A percentile compares a stretch with the other conserved stretches of the same genome.
phyloP scores from a whole-genome alignment of 2,113 vertebrate species.

The Podarcis cretensis region DNA sequence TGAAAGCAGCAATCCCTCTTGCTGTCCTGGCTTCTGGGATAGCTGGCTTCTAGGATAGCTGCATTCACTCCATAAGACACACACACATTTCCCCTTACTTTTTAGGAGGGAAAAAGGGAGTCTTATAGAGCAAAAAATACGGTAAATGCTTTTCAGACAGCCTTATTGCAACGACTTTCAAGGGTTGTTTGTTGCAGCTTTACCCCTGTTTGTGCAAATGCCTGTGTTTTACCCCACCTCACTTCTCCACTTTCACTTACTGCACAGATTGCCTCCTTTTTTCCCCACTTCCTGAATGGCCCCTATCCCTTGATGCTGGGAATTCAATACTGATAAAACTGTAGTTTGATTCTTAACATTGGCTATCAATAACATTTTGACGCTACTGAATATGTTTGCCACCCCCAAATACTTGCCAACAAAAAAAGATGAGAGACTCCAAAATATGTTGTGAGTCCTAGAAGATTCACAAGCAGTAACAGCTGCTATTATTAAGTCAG shows the following conservation, averaged over 20 bases:
- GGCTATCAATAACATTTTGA: neutral
- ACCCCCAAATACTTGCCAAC: neutral
- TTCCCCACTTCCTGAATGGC: neutral
- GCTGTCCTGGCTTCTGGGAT: too few species aligned
- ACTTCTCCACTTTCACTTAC: neutral
- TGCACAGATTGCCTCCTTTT: too few species aligned
- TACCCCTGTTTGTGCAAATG: neutral
- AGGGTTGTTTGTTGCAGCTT: neutral
- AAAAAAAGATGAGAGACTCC: neutral
- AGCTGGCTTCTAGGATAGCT: too few species aligned
- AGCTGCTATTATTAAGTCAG: slow-evolving; percentile 13
- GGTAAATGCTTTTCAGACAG: neutral
- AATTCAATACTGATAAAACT: neutral
- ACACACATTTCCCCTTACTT: too few species aligned
- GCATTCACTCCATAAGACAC: too few species aligned
- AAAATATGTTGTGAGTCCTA: neutral
- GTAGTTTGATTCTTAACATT: neutral
- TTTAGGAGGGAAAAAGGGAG: too few species aligned
- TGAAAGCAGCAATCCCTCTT: too few species aligned
- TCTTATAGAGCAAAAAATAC: too few species aligned
- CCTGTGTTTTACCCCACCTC: too few species aligned
- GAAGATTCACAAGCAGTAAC: slow-evolving; percentile 19
- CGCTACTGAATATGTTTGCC: neutral
- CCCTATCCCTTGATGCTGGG: neutral
- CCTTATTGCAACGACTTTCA: neutral